Conservation (phyloP, 1,140 invertebrate genomes). For the Laupala kohalensis region DNA sequence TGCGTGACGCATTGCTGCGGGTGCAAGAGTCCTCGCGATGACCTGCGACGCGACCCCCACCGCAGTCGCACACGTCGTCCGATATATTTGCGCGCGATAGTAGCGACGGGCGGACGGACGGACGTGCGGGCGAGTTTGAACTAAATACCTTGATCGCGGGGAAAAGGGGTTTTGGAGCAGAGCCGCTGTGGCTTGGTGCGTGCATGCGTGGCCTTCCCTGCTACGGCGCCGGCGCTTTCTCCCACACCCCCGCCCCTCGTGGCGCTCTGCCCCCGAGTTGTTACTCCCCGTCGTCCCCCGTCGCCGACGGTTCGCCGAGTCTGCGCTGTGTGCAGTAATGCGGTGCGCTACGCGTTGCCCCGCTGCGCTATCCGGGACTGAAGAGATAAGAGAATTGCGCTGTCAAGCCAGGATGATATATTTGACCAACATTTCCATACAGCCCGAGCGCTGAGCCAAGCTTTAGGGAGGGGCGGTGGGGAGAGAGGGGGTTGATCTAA, state of each 20-base stretch:
- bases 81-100: too few species aligned
- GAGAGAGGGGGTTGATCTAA: not conserved
- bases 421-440: constrained; percentile 72
- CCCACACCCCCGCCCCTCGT: not conserved
- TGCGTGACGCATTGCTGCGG: too few species aligned
- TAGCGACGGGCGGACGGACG: too few species aligned
- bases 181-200: too few species aligned
- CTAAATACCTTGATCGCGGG: too few species aligned
- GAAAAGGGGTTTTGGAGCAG: too few species aligned
- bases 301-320: not conserved
- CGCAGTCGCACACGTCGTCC: too few species aligned
- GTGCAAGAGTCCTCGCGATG: too few species aligned
- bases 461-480: not conserved
- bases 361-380: constrained; percentile 16
- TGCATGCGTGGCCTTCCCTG: too few species aligned
- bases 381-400: constrained; percentile 72
- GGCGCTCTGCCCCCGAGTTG: not conserved
- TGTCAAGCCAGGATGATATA: constrained; percentile 74
- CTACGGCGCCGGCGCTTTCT: too few species aligned
- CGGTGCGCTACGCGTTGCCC: not conserved
- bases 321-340: constrained; percentile 3
- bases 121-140: too few species aligned
- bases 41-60: too few species aligned
- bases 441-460: constrained; percentile 24
- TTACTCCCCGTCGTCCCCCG: not conserved